Evolutionary conservation across 2,888 invertebrate species (phyloP), one percentile per base, ranked within the genome.

Genomic region (Nasonia oneida): DNA sequence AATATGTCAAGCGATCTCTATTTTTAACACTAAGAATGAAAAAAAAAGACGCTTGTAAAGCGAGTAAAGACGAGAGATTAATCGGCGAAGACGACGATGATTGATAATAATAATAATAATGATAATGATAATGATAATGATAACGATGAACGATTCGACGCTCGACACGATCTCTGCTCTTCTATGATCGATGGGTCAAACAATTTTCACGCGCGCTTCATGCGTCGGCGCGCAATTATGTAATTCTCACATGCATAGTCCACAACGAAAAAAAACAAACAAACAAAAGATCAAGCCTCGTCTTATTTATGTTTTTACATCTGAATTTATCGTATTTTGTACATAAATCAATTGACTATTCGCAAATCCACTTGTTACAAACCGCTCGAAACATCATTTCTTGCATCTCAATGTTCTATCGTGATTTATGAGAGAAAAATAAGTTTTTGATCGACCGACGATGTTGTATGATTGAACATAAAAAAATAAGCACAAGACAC

Each of bases 1-100:
- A 89, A 87, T 88, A 85, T 89, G 88, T 88, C 88, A 88, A 89
- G 89, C 89, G 89, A 90, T 88, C 89, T 90, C 89, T 90, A 90
- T 90, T 90, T 90, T 90, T 90, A 88, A 90, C 89, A 90, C 88
- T 81, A 84, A 86, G 83, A 29, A 81, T 71, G 76, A 80, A 83
- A 76, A 86, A 86, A 23, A 61, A 61, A 61, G 64, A 64, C 75
- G 85, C 85, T 81, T 85, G 81, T 81, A 85, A 85, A 81, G 81
- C 77, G 85, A 81, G 39, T 12, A 73, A 73, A 75, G 75, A 77
- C 47, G 64, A 61, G 77, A 73, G 29, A 87, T 81, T 37, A 74
- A 85, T 73, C 47, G 67, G 42, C 14, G 85, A 82, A 15, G 61
- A 70, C 29, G 67, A 67, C 33, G 67, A 67, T 33, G 73, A 23